Evolutionary conservation across 2,888 invertebrate species (phyloP), one percentile per base, ranked within the genome.

Genomic region (Scotopteryx bipunctaria): DNA sequence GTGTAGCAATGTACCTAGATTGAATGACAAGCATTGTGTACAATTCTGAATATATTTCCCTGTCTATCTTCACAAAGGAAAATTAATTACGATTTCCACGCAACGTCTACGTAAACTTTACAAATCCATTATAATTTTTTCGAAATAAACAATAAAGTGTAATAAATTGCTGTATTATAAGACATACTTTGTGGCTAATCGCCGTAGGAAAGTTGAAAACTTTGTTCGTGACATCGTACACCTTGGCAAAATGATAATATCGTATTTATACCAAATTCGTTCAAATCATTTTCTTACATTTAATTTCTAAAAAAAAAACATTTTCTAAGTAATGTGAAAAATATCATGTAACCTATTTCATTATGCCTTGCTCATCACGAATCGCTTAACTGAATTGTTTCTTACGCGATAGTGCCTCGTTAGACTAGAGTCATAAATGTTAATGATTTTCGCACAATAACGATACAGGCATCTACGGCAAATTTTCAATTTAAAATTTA

Each of bases 71-170:
- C 9, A 45, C 9, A 15, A 41, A 55, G 44, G 33, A 50, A 55
- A 53, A 50, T 53, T 55, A 55, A 57, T 57, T 51, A 57, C 19
- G 15, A 40, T 29, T 14, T 27, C 49, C 57, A 55, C 57, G 55
- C 49, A 42, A 54, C 33, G 33, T 16, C 19, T 8, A 46, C 40
- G 17, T 27, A 56, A 46, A 57, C 42, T 60, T 57, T 48, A 44
- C 25, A 44, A 45, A 29, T 36, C 29, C 46, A 46, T 54, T 56
- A 51, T 54, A 52, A 42, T 51, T 55, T 58, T 61, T 51, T 23
- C 52, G 44, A 42, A 42, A 57, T 55, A 55, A 51, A 55, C 57
- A 58, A 55, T 36, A 51, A 60, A 57, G 48, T 54, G 55, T 53
- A 42, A 45, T 49, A 48, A 45, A 56, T 37, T 21, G 42, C 32